Evolutionary conservation across 2,888 invertebrate genomes (phyloP).

Genomic region (Trimorus sp.): DNA sequence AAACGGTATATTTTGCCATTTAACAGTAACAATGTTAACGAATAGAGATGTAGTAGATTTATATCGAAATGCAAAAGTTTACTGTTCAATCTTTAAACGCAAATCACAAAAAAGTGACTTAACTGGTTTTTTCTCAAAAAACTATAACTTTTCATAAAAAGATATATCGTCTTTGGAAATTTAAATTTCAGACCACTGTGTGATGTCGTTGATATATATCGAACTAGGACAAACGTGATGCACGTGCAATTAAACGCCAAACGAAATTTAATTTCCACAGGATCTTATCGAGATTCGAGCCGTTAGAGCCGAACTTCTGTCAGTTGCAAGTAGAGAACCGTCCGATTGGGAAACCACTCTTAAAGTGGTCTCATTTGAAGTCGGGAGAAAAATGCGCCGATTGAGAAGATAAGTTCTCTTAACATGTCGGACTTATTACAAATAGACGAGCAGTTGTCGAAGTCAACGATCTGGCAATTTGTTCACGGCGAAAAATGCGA

Average conservation of each 20-base stretch:
- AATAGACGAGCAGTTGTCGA: constrained; percentile 7
- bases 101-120: no score
- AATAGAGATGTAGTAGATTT: no score
- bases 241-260: not conserved
- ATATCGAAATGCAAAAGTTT: no score
- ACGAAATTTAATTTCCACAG: constrained; percentile 35
- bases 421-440: constrained; percentile 1
- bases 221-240: constrained; percentile 19
- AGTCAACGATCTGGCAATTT: not conserved
- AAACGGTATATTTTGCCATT: no score
- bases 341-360: constrained; percentile 37
- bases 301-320: constrained; percentile 48
- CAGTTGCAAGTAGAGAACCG: constrained; percentile 38
- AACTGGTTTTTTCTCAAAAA: no score
- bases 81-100: no score
- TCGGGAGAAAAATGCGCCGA: constrained; percentile 12
- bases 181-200: no score
- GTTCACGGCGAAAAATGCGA: not conserved
- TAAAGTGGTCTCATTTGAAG: constrained; percentile 23
- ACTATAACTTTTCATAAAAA: no score
- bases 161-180: no score
- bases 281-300: constrained; percentile 40
- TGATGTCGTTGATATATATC: no score
- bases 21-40: no score
- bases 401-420: constrained; percentile 6